These are phyloP conservation scores for Sphecodes monilicornis DNA, from an alignment of 2,888 invertebrate genomes.

Conservation along the genomic window DNA sequence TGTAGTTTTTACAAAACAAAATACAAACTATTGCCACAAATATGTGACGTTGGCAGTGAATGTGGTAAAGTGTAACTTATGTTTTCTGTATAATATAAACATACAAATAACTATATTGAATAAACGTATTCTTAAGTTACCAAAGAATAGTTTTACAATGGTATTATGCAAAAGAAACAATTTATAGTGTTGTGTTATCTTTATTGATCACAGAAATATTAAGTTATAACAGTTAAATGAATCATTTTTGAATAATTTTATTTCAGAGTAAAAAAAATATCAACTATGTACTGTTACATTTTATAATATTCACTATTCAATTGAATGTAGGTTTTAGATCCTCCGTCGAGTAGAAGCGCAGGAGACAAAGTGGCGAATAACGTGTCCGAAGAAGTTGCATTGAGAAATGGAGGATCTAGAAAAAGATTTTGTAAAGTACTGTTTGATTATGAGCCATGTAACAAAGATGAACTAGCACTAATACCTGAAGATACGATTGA, in stretches of 20 bases:
- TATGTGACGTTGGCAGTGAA: background rate
- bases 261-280: background rate
- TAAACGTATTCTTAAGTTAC: background rate
- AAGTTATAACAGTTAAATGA: constrained; percentile 2
- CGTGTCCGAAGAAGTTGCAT: constrained; percentile 74
- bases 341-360: constrained; percentile 61
- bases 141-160: background rate
- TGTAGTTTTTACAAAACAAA: background rate
- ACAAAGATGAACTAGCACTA: constrained; percentile 96
- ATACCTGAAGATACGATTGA: constrained; percentile 95
- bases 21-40: background rate
- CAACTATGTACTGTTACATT: background rate
- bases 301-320: constrained; percentile 1
- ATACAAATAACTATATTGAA: no score
- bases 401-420: constrained; percentile 80
- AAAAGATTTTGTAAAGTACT: constrained; percentile 92
- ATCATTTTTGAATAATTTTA: background rate
- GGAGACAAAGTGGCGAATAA: constrained; percentile 66
- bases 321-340: constrained; percentile 75
- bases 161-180: background rate
- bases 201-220: background rate
- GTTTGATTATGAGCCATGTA: constrained; percentile 96
- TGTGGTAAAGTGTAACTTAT: background rate
- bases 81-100: background rate
- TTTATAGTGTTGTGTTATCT: background rate